Conservation (phyloP, 2,888 invertebrate species). For the Cinara cedri region DNA sequence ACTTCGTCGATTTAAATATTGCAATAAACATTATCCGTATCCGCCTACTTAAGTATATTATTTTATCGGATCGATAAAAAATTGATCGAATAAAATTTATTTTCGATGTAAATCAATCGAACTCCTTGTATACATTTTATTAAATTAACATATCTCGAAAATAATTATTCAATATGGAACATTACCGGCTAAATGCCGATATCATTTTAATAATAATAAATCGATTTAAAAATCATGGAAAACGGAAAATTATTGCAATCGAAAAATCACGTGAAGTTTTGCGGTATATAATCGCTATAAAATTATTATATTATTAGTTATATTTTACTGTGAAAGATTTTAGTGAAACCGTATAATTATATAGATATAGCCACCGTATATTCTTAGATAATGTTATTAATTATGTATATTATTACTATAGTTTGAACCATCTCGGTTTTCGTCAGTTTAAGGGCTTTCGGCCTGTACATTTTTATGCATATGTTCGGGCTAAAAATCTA, state of each 20-base stretch:
- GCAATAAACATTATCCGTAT: background rate
- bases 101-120: too few species aligned
- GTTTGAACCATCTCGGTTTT: background rate
- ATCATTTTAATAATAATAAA: background rate
- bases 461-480: background rate
- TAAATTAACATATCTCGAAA: too few species aligned
- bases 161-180: too few species aligned
- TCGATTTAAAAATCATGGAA: background rate
- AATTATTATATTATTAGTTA: constrained; percentile 24
- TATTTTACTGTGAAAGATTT: constrained; percentile 43
- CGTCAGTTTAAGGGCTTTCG: background rate
- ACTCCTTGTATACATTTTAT: too few species aligned
- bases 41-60: too few species aligned
- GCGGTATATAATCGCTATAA: background rate
- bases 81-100: too few species aligned
- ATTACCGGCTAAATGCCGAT: background rate
- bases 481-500: constrained; percentile 34
- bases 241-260: constrained; percentile 20
- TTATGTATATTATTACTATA: too few species aligned
- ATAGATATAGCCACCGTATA: too few species aligned
- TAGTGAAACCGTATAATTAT: constrained; percentile 44
- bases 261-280: constrained; percentile 19
- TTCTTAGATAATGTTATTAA: too few species aligned
- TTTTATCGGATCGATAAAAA: too few species aligned
- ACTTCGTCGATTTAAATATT: constrained; percentile 24